Evolutionary conservation across 2,797 vertebrate genomes (phyloP), one percentile per base, ranked within the genome.

Genomic region (Hypotaenidia okinawae): DNA sequence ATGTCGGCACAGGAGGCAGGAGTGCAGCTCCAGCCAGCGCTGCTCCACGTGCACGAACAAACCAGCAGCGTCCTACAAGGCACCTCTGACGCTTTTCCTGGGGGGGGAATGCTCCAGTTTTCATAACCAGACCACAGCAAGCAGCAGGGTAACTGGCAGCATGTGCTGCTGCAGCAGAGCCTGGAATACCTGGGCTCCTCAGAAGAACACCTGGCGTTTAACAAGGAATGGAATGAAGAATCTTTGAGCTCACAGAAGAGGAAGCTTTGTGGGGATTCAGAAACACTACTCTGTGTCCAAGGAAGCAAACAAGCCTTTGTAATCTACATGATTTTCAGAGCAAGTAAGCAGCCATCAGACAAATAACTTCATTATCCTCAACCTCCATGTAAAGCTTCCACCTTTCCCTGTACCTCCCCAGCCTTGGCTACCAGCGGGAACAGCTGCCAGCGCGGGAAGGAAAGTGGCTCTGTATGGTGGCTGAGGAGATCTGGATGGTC

Each of bases 401-500:
- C 32, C 66, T 83, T 37, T 28, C 37, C 43, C 51, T 39, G 15
- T 11, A n/a, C 39, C 16, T 69, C 30, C 10, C 11, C 24, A 45
- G 22, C 16, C 18, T n/a, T 39, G 11, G 11, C 28, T 16, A n/a
- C 30, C 45, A 74, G 39, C 12, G 68, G 78, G 55, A 16, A 57
- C 27, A 75, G 69, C 11, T 57, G 27, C 6, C n/a, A n/a, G 35
- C 37, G 41, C 16, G 73, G 28, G 66, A 55, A 55, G 8, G 28
- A 25, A 45, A 24, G 75, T 11, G 5, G 30, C 6, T 22, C 12
- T 27, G 0, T 14, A 3, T 8, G 4, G 30, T 6, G 4, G 32
- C 13, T 67, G 27, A 64, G 10, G n/a, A 49, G 43, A 63, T 39
- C 4, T 33, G 24, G 24, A 13, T 27, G 49, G 27, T 11, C 15